phyloP scores from a whole-genome alignment of 2,113 vertebrate species.

The Pseudopodoces humilis region DNA sequence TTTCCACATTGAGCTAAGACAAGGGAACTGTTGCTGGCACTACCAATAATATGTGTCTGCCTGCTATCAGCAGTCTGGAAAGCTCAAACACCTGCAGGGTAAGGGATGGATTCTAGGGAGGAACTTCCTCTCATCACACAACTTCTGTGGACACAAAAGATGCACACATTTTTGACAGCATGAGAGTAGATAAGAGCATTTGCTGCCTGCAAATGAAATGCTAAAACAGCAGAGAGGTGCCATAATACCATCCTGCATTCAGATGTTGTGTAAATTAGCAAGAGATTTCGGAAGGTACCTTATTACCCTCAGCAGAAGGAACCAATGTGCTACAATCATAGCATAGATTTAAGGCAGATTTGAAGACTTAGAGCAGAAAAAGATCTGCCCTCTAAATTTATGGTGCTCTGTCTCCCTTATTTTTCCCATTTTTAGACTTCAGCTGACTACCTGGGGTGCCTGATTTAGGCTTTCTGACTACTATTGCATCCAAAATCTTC shows the following conservation, averaged over 20 bases:
- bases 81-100: neutral
- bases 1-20: neutral
- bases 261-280: neutral
- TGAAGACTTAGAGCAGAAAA: neutral
- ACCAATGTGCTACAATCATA: neutral
- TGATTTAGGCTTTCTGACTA: slow-evolving; percentile 10
- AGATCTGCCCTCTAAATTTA: neutral
- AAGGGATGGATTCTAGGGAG: neutral
- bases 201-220: neutral
- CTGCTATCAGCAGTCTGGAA: neutral
- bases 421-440: neutral
- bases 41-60: neutral
- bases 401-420: neutral
- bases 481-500: neutral
- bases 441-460: neutral
- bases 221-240: neutral
- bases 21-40: neutral
- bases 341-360: neutral
- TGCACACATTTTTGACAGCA: neutral
- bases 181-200: neutral
- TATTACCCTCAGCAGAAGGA: neutral
- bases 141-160: neutral
- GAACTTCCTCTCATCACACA: neutral
- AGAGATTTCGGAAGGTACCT: neutral
- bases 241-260: neutral